Evolutionary conservation across 2,113 vertebrate species (phyloP).

Genomic region (Plectropomus leopardus): DNA sequence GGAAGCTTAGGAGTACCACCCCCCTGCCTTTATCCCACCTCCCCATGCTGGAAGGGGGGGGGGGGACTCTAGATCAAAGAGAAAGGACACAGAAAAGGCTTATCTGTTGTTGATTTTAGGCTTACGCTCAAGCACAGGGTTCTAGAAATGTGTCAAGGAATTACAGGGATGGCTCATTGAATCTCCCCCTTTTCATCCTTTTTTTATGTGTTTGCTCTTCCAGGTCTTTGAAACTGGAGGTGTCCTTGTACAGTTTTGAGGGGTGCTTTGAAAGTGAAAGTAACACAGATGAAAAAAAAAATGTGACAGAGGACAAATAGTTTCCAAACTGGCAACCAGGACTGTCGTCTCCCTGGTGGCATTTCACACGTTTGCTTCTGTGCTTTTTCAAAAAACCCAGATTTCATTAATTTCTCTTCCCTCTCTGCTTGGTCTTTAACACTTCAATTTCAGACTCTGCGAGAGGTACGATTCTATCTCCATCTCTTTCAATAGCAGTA

Average conservation of each 20-base stretch:
- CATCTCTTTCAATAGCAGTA: slow-evolving; percentile 52
- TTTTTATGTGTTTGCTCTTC: slow-evolving; percentile 66
- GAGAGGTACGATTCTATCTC: slow-evolving; percentile 67
- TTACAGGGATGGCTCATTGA: slow-evolving; percentile 74
- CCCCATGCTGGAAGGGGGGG: slow-evolving; percentile 13
- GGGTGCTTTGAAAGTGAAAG: slow-evolving; percentile 37
- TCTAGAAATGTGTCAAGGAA: slow-evolving; percentile 79
- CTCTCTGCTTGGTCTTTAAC: slow-evolving; percentile 62
- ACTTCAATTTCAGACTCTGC: slow-evolving; percentile 71
- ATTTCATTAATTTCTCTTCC: slow-evolving; percentile 46
- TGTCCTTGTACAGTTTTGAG: slow-evolving; percentile 25
- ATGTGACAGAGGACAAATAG: background rate
- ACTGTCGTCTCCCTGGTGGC: background rate
- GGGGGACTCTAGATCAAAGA: slow-evolving; percentile 78
- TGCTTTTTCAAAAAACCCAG: slow-evolving; percentile 7
- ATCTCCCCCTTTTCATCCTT: slow-evolving; percentile 69
- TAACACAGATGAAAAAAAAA: slow-evolving; percentile 4
- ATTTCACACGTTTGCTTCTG: background rate
- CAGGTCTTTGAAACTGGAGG: slow-evolving; percentile 58
- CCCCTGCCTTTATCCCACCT: background rate
- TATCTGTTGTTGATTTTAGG: slow-evolving; percentile 86
- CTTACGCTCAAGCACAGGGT: slow-evolving; percentile 75
- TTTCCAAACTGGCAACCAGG: background rate
- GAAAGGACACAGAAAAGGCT: slow-evolving; percentile 71
- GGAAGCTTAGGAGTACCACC: slow-evolving; percentile 60